Conservation (phyloP, 2,888 invertebrate species). For the Drosophila nigricruria region DNA sequence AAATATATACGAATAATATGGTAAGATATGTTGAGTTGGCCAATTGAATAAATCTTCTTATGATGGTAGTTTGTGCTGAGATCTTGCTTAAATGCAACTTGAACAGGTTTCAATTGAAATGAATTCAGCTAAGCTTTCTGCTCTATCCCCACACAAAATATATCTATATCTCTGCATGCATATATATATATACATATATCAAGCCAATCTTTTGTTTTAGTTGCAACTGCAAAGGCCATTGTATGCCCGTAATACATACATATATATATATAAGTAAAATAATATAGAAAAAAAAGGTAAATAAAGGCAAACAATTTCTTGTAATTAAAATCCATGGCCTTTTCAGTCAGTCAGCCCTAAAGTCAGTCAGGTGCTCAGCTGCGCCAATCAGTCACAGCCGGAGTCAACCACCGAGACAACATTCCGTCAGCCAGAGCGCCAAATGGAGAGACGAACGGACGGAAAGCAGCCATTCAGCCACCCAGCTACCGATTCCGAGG, state of each 20-base stretch:
- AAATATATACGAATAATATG: background rate
- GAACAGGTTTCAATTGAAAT: background rate
- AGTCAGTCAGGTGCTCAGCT: constrained; percentile 78
- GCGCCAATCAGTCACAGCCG: constrained; percentile 80
- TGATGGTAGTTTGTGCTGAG: too few relatives aligned
- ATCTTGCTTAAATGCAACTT: background rate
- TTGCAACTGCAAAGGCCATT: constrained; percentile 38
- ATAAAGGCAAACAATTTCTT: constrained; percentile 80
- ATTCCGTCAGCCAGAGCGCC: constrained; percentile 29
- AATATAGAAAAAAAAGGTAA: constrained; percentile 18
- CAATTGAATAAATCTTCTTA: too few relatives aligned
- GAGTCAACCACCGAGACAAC: constrained; percentile 75
- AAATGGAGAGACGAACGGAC: constrained; percentile 12
- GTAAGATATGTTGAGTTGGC: background rate
- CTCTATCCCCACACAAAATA: background rate
- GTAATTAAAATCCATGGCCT: constrained; percentile 81
- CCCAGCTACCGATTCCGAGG: constrained; percentile 29
- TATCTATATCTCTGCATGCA: background rate
- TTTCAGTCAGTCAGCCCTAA: constrained; percentile 67
- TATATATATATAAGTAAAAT: background rate
- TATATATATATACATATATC: constrained; percentile 9
- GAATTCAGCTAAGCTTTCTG: background rate
- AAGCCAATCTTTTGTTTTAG: constrained; percentile 62
- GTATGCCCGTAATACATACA: constrained; percentile 8
- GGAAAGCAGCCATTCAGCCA: constrained; percentile 10